Percentiles rank a stretch among this genome's conserved stretches.
phyloP scores from a whole-genome alignment of 1,140 invertebrate genomes.

The Pachyrhynchus sulphureomaculatus region DNA sequence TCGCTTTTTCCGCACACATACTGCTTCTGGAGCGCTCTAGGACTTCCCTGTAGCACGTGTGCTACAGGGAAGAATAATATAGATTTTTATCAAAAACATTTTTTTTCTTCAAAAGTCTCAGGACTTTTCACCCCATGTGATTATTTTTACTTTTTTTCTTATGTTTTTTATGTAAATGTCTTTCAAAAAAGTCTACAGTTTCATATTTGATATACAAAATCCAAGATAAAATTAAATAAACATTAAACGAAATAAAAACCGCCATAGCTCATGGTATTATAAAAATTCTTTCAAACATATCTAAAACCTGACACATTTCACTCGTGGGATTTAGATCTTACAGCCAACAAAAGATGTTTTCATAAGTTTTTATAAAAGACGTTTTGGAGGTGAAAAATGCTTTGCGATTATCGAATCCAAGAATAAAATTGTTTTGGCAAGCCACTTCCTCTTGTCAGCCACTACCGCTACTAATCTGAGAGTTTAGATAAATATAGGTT shows the following conservation, averaged over 20 bases:
- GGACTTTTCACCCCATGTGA: too few relatives aligned
- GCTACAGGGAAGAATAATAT: too few relatives aligned
- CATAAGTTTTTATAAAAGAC: slow-evolving; percentile 11
- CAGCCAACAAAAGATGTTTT: slow-evolving; percentile 19
- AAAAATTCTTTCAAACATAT: slow-evolving; percentile 11
- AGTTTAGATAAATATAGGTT: neutral
- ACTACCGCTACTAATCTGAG: slow-evolving; percentile 1
- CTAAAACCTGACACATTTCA: slow-evolving; percentile 23
- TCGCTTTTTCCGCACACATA: too few relatives aligned
- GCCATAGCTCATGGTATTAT: neutral
- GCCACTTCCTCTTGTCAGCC: slow-evolving; percentile 15
- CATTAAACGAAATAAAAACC: neutral
- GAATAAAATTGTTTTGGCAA: slow-evolving; percentile 30
- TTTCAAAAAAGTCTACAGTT: too few relatives aligned
- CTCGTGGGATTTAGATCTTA: slow-evolving; percentile 8
- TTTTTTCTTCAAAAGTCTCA: too few relatives aligned
- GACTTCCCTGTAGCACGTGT: too few relatives aligned
- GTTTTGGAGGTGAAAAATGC: slow-evolving; percentile 24
- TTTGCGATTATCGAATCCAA: slow-evolving; percentile 23
- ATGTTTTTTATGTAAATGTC: too few relatives aligned
- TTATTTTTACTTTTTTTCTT: too few relatives aligned
- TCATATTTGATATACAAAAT: too few relatives aligned
- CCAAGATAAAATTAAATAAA: too few relatives aligned
- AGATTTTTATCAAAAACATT: too few relatives aligned
- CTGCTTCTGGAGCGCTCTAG: too few relatives aligned